Base-by-base conservation (phyloP, 1,140 invertebrate genomes). In the Hermatobates lingyangjiaoensis region DNA sequence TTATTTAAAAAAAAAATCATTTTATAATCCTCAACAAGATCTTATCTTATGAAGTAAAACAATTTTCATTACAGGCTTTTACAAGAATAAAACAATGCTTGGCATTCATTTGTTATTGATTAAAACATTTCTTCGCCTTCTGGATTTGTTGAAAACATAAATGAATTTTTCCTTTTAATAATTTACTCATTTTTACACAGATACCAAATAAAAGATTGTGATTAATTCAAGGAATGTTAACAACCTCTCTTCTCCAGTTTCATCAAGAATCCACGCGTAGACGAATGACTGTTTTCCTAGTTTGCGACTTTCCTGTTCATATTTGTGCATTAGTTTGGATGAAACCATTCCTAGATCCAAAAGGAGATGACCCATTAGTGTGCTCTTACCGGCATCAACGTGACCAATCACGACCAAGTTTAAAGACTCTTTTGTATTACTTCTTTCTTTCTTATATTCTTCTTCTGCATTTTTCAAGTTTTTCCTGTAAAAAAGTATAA, bases 181-280 rank as follows among this genome's bases (percentile, higher is more conserved):
- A n/a, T n/a, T n/a, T n/a, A n/a, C n/a, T n/a, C n/a, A n/a, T n/a
- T n/a, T n/a, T n/a, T n/a, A n/a, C n/a, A n/a, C n/a, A n/a, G n/a
- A n/a, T n/a, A n/a, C n/a, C n/a, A n/a, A n/a, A n/a, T n/a, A n/a
- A n/a, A n/a, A n/a, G n/a, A n/a, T n/a, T n/a, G n/a, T n/a, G n/a
- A n/a, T n/a, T n/a, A n/a, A n/a, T n/a, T n/a, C n/a, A n/a, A n/a
- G n/a, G n/a, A n/a, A n/a, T n/a, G n/a, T n/a, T n/a, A n/a, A n/a
- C n/a, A n/a, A 81, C 74, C 94, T 77, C 71, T 99, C 94, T 69
- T 98, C 94, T 7, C 90, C 89, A 54, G 91, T 97, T 71, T 98
- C 92, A 71, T 99, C 96, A n/a, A 99, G 68, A 10, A 98, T 89
- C 95, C 95, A 99, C 15, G 95, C 95, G 71, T 89, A 98, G 68